Base-by-base conservation (phyloP, 2,113 vertebrate species). In the Peromyscus polionotus region DNA sequence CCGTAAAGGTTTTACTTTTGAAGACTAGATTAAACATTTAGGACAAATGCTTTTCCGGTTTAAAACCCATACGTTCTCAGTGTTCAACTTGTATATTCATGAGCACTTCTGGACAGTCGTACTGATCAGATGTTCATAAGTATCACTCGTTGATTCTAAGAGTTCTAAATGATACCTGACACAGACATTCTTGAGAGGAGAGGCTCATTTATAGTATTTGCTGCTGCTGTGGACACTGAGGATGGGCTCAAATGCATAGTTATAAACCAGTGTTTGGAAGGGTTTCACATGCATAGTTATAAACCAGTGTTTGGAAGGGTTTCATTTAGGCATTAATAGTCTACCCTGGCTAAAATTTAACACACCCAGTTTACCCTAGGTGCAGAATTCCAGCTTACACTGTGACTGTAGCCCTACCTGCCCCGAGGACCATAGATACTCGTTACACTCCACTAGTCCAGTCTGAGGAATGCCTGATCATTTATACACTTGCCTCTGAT, bases 11-110 rank as follows among this genome's bases (percentile, higher is more conserved):
- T 33, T 70, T 93, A 65, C 72, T 93, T 96, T 95, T 31, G 14
- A 98, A 65, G 48, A 91, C 42, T 93, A 97, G 91, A 93, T 96
- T 92, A 75, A 88, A 57, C 65, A 61, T 95, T 85, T 48, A 94
- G 75, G 95, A 91, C 96, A 94, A 90, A 92, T 96, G 63, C 51
- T 20, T 87, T 93, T 39, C 31, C 42, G 87, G 85, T 73, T 98
- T 95, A 87, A 84, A 88, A 65, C 75, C 91, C 86, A 90, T 91
- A 93, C 39, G 16, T 67, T 9, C 19, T 48, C 42, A 96, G 89
- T 79, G 88, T 92, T 97, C 95, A 39, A 48, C 96, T 90, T 90
- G 51, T 94, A 68, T 97, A 93, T 98, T 97, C 80, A 94, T 88
- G 51, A 73, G 45, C 42, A 92, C 14, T 88, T 80, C 45, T 93